Evolutionary conservation across 2,888 invertebrate species (phyloP), one percentile per base, ranked within the genome.

Genomic region (Sminthurinus aureus): DNA sequence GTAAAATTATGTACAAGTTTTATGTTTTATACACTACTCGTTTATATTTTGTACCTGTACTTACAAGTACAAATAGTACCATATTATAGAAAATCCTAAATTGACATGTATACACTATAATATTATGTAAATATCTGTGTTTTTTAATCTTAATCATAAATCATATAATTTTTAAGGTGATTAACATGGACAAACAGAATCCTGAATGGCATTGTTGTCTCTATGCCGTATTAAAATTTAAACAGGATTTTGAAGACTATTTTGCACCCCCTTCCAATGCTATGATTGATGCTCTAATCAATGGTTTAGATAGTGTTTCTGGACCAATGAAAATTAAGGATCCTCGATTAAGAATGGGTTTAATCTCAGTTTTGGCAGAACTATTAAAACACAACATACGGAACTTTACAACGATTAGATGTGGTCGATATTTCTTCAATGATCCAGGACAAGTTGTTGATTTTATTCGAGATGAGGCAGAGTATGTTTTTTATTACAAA

Each of bases 161-260:
- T n/a, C n/a, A 67, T 67, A 20, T 67, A 67, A n/a, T 12, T 73
- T 50, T 74, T 12, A 50, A 74, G 77, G 20, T 77, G 58, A 77
- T 77, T 18, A 20, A n/a, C 52, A 22, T 58, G 64, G 77, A 77
- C 18, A 20, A 52, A 15, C 18, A 58, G 13, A 77, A 77, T 52
- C 58, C 58, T 22, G 77, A 77, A 77, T 77, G 77, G 77, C 52
- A 51, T 15, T 58, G 52, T 13, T 77, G 77, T 58, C 15, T 58
- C 13, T 77, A 77, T 38, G 58, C 50, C 12, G 58, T 58, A 24
- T 22, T 8, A 9, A 77, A 58, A 77, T 77, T 77, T 58, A 58
- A 58, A 22, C 18, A 58, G 58, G 77, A 77, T 20, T 77, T 50
- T 52, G 11, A 13, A 11, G 52, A 52, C 6, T 12, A 77, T 1